These are phyloP conservation scores for Acromyrmex echinatior DNA, from an alignment of 1,140 invertebrate species.

Conservation along the genomic window DNA sequence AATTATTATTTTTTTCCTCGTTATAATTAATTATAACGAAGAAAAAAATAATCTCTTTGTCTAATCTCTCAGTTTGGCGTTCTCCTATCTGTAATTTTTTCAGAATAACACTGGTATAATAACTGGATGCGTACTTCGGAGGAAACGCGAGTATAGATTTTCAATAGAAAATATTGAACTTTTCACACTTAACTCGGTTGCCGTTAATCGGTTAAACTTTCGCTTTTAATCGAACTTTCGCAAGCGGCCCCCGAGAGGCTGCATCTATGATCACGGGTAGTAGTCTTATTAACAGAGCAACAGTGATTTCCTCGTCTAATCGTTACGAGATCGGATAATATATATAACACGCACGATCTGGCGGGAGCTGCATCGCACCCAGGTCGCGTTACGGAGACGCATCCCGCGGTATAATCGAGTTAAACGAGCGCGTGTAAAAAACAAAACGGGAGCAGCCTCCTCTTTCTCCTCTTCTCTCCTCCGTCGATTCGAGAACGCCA, in stretches of 20 bases:
- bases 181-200: neutral
- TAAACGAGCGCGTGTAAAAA: slow-evolving; percentile 53
- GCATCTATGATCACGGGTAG: slow-evolving; percentile 1
- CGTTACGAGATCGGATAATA: slow-evolving; percentile 12
- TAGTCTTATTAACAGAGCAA: slow-evolving; percentile 33
- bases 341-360: neutral
- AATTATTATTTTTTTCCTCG: too few relatives aligned
- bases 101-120: neutral
- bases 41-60: neutral
- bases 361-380: neutral
- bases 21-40: too few relatives aligned
- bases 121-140: too few relatives aligned
- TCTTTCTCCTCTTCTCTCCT: slow-evolving; percentile 19
- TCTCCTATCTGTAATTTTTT: neutral
- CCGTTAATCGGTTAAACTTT: slow-evolving; percentile 37
- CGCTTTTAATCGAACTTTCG: slow-evolving; percentile 25
- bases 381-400: slow-evolving; percentile 45
- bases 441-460: slow-evolving; percentile 51
- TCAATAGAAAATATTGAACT: neutral
- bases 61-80: neutral
- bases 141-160: neutral
- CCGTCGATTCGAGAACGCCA: slow-evolving; percentile 41
- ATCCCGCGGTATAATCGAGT: slow-evolving; percentile 46
- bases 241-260: neutral
- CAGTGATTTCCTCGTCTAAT: slow-evolving; percentile 53